Evolutionary conservation across 1,140 invertebrate species (phyloP), one percentile per base, ranked within the genome.

Genomic region (Ceratosolen fusciceps): DNA sequence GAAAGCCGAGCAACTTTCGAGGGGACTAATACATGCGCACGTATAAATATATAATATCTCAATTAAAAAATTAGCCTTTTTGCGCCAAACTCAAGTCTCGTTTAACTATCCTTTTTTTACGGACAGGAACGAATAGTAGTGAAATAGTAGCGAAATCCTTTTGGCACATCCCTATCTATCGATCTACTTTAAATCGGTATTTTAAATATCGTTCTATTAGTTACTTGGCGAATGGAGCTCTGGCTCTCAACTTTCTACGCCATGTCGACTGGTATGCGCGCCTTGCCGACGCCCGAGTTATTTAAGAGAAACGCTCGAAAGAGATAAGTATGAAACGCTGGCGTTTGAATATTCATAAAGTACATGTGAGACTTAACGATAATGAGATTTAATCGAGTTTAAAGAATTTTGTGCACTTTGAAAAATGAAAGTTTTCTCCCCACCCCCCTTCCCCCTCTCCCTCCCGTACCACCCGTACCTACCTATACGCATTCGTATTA

Each of bases 201-300:
- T 49, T 75, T 65, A 52, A 75, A 75, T 75, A 65, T 47, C 37
- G 37, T 19, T 74, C 72, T 74, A 74, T 74, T 74, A 74, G 72
- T 62, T 43, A 10, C 56, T 8, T n/a, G 7, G 39, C 54, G 54
- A 56, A 73, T 16, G 0, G 31, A 37, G 52, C 21, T 31, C 9
- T 14, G 26, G 37, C 21, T 58, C 31, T 56, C 31, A 14, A 73
- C 71, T 73, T 73, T 73, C 71, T 73, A 72, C 16, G 12, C 70
- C 14, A 72, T 26, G 52, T n/a, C 71, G 58, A 54, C 71, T 73
- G 58, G 31, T 37, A 65, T 4, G 60, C 10, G 19, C 21, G 0
- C 2, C 31, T 9, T 21, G 26, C 31, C 65, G 12, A 31, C 12
- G 65, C 12, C 0, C 14, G 39, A 47, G 70, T 72, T 54, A 31